Evolutionary conservation across 1,140 invertebrate genomes (phyloP).

Genomic region (Xylocopa sonorina): DNA sequence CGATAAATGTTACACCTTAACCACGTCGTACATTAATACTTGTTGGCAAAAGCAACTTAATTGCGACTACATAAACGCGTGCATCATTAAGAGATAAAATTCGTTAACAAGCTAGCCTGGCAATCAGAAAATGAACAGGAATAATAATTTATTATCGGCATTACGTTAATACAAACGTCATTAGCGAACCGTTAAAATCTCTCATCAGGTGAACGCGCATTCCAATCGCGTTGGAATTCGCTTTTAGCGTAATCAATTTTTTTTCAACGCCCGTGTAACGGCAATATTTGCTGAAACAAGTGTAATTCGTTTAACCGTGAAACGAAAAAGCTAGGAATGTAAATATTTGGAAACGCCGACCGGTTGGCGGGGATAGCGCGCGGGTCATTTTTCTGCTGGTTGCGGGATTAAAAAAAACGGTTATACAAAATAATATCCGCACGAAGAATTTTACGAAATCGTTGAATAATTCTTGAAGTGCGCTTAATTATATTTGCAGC

Average conservation of each 20-base stretch:
- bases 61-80: not conserved
- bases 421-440: slow-evolving; percentile 14
- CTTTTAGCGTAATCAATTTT: not conserved
- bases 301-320: not conserved
- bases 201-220: too few species aligned
- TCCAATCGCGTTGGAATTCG: not conserved
- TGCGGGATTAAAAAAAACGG: not conserved
- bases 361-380: not conserved
- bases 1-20: too few species aligned
- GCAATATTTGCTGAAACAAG: slow-evolving; percentile 6
- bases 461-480: too few species aligned
- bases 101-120: not conserved
- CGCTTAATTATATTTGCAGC: too few species aligned
- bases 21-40: too few species aligned
- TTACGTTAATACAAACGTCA: not conserved
- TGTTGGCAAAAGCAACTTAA: too few species aligned
- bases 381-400: not conserved
- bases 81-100: not conserved
- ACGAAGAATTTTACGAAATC: too few species aligned
- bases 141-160: not conserved
- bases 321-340: not conserved
- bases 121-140: not conserved
- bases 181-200: not conserved
- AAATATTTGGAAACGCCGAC: slow-evolving; percentile 3
- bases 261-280: not conserved